Evolutionary conservation across 2,888 invertebrate species (phyloP), one percentile per base, ranked within the genome.

Genomic region (Drosophila koepferae): DNA sequence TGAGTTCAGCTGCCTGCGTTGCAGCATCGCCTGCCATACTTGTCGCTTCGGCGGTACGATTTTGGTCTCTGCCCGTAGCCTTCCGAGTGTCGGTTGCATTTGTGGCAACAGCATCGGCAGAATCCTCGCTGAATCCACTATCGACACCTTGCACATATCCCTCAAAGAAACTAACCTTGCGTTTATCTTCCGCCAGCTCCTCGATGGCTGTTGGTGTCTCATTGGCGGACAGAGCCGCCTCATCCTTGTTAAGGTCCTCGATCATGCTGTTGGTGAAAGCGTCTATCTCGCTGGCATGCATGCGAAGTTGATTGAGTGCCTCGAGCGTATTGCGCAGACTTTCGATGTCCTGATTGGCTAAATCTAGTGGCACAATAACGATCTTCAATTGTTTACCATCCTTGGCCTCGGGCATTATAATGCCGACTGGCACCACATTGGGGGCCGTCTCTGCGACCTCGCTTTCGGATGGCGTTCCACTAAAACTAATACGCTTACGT

Each of bases 331-430:
- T 78, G 63, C 77, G 74, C n/a, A 91, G 69, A 0, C 65, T 54
- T 0, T 82, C 75, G 8, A 77, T 76, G 60, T 85, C 84, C 23
- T 80, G 82, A 41, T 84, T 76, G 3, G 72, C 69, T 36, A 91
- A 48, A 49, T 89, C 83, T 5, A 91, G 34, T 0, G 89, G 91
- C 58, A 92, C 90, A 18, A 92, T 69, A 18, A 92, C 80, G 28
- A 92, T 84, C 58, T 89, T 92, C 18, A 82, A 48, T 7, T 75
- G 61, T 12, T 58, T 64, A 4, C 72, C 71, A 14, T 72, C 74
- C 8, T 59, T 64, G 1, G 34, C 41, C 16, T 88, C 79, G 0
- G 82, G 77, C 5, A 75, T 67, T 2, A 86, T 83, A 14, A 90
- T 38, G 1, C 90, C 85, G 10, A 88, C 61, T 0, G 85, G 90